These are phyloP conservation scores for Sarcophilus harrisii DNA, from an alignment of 2,797 vertebrate species.

Conservation along the genomic window DNA sequence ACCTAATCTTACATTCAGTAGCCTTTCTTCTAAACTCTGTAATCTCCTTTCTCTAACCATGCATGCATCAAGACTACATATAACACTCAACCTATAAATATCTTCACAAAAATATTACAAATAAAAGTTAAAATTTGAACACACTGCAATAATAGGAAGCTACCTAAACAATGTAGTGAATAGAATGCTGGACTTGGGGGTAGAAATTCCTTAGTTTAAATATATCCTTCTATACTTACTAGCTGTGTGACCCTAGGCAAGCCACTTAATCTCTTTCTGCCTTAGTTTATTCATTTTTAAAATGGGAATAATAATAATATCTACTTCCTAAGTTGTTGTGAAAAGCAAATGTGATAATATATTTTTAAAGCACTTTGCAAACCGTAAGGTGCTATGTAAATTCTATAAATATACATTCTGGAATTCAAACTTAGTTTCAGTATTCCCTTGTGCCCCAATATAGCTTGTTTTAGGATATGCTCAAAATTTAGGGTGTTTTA, in stretches of 20 bases:
- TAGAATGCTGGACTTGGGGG: not conserved
- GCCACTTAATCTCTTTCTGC: not conserved
- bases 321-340: not conserved
- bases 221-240: not conserved
- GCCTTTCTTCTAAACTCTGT: not conserved
- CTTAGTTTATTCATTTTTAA: not conserved
- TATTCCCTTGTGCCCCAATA: not conserved
- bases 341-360: not conserved
- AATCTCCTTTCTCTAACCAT: not conserved
- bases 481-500: constrained; percentile 45
- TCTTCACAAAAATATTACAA: constrained; percentile 48
- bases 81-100: constrained; percentile 6
- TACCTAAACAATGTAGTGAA: not conserved
- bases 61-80: constrained; percentile 3
- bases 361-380: not conserved
- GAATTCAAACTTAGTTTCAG: not conserved
- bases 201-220: not conserved
- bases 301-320: not conserved
- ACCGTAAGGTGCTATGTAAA: not conserved
- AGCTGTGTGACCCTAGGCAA: not conserved
- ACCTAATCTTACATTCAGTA: not conserved
- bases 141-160: not conserved
- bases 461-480: constrained; percentile 27
- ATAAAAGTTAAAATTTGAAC: constrained; percentile 37
- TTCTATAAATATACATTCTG: not conserved